A percentile compares a stretch with the other conserved stretches of the same genome.
These are phyloP conservation scores for Rhodeus uyekii DNA, from an alignment of 2,797 vertebrate genomes.

Conservation along the genomic window DNA sequence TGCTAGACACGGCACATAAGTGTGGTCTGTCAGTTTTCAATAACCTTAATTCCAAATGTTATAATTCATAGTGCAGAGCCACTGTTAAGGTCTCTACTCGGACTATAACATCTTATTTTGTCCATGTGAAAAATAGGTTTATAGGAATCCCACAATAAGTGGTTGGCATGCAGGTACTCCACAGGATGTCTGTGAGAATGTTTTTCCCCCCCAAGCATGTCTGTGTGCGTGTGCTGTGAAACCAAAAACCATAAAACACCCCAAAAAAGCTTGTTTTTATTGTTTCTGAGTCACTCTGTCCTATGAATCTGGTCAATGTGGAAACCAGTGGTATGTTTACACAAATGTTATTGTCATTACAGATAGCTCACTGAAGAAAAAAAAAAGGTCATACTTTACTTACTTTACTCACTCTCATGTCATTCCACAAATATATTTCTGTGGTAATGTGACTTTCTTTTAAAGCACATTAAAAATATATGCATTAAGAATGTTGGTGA, in stretches of 20 bases:
- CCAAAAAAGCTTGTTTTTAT: conserved; percentile 31
- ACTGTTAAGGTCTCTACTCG: conserved; percentile 8
- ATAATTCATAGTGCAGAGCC: not conserved
- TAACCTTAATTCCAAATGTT: not conserved
- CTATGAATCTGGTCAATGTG: conserved; percentile 2
- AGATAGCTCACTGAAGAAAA: not conserved
- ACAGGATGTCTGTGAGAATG: conserved; percentile 3
- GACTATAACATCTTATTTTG: conserved; percentile 22
- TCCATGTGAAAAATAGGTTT: conserved; percentile 19
- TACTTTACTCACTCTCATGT: not conserved
- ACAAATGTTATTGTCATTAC: not conserved
- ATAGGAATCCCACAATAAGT: conserved; percentile 15
- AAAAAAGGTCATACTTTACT: no score
- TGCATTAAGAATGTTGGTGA: not conserved
- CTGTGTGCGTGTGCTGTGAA: conserved; percentile 3
- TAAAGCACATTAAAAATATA: not conserved
- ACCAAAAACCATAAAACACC: conserved; percentile 42
- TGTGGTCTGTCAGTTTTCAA: not conserved
- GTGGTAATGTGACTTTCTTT: not conserved
- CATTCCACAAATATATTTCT: not conserved
- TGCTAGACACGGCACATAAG: not conserved
- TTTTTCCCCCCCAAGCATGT: not conserved
- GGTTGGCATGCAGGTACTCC: conserved; percentile 9
- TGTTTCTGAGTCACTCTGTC: conserved; percentile 48
- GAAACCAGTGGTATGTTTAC: conserved; percentile 20